A percentile compares a stretch with the other conserved stretches of the same genome.
Conservation (phyloP, 2,797 vertebrate species). For the Lophotriccus pileatus region DNA sequence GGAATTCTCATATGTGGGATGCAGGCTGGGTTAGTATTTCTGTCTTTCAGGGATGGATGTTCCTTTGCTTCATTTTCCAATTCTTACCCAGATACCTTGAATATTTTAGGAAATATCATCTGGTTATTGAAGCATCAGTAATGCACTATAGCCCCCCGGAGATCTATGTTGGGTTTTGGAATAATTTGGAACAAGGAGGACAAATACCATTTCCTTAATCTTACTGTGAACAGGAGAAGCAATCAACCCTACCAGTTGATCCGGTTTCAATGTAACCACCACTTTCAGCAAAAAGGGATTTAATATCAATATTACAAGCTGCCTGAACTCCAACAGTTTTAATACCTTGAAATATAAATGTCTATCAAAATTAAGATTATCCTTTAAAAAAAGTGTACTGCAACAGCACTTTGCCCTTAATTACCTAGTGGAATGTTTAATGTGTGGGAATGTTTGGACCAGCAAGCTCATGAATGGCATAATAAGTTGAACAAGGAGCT, state of each 20-base stretch:
- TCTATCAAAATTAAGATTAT: not conserved
- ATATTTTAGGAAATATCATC: not conserved
- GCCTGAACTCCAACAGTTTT: not conserved
- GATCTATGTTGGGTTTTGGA: not conserved
- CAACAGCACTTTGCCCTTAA: not conserved
- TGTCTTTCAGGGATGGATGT: not conserved
- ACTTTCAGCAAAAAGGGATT: not conserved
- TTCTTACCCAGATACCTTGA: not conserved
- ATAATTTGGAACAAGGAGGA: not conserved
- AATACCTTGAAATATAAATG: not conserved
- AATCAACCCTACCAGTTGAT: not conserved
- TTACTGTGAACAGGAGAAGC: not conserved
- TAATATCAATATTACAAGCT: not conserved
- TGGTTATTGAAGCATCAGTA: not conserved
- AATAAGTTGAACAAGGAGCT: not conserved
- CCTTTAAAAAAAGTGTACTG: not conserved
- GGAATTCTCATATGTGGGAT: not conserved
- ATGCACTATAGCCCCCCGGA: accelerated
- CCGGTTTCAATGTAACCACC: not conserved
- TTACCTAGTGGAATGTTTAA: not conserved
- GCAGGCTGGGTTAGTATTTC: not conserved
- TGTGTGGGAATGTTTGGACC: not conserved
- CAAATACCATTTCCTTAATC: not conserved
- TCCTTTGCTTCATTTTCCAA: not conserved
- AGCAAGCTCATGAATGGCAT: not conserved